These are phyloP conservation scores for Phainopepla nitens DNA, from an alignment of 2,113 vertebrate species.

Conservation along the genomic window DNA sequence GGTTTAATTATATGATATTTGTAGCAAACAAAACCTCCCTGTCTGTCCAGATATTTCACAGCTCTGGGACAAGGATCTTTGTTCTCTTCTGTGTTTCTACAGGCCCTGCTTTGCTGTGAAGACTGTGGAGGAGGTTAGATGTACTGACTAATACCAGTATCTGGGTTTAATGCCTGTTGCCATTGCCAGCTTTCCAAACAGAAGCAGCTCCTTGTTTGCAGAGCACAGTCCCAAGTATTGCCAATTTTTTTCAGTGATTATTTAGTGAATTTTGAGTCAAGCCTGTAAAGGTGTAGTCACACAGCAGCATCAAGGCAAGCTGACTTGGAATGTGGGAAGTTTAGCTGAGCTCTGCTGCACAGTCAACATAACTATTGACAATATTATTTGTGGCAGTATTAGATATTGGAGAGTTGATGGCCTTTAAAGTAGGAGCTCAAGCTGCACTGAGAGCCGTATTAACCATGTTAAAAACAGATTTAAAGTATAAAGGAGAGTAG, in stretches of 20 bases:
- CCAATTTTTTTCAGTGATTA: neutral
- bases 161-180: neutral
- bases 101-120: neutral
- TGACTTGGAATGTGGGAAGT: neutral
- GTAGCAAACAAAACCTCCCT: neutral
- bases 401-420: neutral
- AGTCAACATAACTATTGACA: rapidly evolving
- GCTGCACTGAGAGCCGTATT: neutral
- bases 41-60: neutral
- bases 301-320: neutral
- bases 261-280: neutral
- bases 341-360: neutral
- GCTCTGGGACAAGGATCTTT: neutral
- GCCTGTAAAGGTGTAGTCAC: neutral
- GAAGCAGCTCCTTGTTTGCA: neutral
- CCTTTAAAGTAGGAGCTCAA: neutral
- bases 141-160: neutral
- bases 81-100: neutral
- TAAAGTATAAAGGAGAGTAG: neutral
- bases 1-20: neutral
- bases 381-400: neutral
- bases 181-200: neutral
- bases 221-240: neutral
- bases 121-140: neutral
- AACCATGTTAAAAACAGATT: neutral